Evolutionary conservation across 2,797 vertebrate genomes (phyloP).

Genomic region (Rhincodon typus): DNA sequence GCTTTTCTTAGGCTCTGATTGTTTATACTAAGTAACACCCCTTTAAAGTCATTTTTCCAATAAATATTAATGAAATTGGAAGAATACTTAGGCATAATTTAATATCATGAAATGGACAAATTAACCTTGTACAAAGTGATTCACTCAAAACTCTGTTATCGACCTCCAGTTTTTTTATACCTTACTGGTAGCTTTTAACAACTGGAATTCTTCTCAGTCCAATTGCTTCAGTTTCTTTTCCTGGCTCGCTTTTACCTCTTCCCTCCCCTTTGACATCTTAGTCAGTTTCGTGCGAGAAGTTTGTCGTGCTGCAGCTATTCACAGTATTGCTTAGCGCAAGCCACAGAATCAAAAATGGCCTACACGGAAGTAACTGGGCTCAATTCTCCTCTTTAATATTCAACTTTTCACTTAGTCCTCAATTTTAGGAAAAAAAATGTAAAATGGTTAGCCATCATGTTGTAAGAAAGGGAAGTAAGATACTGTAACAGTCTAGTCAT

Average conservation of each 20-base stretch:
- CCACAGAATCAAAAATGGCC: background rate
- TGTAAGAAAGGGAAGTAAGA: background rate
- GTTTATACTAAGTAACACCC: no score
- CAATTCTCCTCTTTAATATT: background rate
- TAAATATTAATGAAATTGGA: background rate
- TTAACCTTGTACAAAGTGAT: background rate
- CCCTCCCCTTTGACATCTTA: background rate
- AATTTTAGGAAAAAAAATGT: background rate
- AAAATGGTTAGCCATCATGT: background rate
- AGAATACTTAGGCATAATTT: background rate
- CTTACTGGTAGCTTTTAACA: background rate
- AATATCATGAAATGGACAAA: background rate
- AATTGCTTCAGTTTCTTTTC: constrained; percentile 13
- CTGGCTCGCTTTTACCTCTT: constrained; percentile 6
- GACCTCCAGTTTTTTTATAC: background rate
- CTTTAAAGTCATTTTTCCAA: background rate
- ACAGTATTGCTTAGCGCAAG: background rate
- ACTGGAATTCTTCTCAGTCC: background rate
- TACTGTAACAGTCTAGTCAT: background rate
- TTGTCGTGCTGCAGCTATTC: no score
- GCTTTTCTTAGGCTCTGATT: background rate
- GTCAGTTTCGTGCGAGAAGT: background rate
- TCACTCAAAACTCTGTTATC: background rate
- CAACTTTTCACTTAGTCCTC: background rate
- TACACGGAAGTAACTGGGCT: background rate